These are phyloP conservation scores for Leptobrachium ailaonicum DNA, from an alignment of 2,113 vertebrate species.

Conservation along the genomic window DNA sequence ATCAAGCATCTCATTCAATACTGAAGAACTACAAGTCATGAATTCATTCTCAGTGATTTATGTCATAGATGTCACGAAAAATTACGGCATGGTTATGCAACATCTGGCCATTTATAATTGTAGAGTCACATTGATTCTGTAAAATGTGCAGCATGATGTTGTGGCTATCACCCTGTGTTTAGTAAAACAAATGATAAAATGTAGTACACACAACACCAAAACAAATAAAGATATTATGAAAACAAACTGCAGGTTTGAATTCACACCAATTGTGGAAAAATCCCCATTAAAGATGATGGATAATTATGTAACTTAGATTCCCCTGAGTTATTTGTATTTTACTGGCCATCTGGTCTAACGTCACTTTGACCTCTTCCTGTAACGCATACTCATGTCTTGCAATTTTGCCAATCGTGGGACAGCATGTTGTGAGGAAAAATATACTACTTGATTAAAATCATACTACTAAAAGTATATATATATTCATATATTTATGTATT, in stretches of 20 bases:
- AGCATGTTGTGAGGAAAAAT: constrained; percentile 15
- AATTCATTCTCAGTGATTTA: too few species aligned
- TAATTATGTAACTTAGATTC: constrained; percentile 23
- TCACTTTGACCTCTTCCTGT: constrained; percentile 36
- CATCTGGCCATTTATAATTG: too few species aligned
- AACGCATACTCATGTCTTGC: constrained; percentile 33
- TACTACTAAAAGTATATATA: too few species aligned
- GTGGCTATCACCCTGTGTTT: background rate
- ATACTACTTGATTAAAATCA: background rate
- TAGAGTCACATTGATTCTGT: background rate
- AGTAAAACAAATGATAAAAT: background rate
- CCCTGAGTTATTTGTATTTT: constrained; percentile 26
- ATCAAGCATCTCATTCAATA: too few species aligned
- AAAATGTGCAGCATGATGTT: background rate
- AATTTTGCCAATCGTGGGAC: constrained; percentile 32
- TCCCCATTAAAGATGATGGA: constrained; percentile 12
- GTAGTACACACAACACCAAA: background rate
- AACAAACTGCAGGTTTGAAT: constrained; percentile 24
- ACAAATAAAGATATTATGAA: background rate
- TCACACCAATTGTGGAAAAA: constrained; percentile 26
- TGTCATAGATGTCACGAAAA: too few species aligned
- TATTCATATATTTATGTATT: too few species aligned
- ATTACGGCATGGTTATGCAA: too few species aligned
- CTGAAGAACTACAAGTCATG: too few species aligned
- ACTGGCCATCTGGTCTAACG: constrained; percentile 40